Conservation (phyloP, 2,797 vertebrate species). For the Aotus griseimembra region DNA sequence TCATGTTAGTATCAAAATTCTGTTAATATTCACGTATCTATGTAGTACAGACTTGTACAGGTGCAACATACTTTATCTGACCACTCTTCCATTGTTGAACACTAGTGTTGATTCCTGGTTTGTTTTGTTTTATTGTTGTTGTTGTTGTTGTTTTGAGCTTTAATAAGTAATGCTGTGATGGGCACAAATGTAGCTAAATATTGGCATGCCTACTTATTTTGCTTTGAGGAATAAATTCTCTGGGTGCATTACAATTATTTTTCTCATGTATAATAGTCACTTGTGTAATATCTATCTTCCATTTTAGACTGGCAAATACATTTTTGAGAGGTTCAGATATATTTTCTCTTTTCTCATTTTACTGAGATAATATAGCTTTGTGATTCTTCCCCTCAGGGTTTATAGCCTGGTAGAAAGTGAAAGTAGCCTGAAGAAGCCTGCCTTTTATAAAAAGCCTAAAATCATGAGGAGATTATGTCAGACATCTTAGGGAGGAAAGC, state of each 20-base stretch:
- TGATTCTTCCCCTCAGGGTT: background rate
- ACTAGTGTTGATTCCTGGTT: background rate
- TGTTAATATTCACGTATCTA: background rate
- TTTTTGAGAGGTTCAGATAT: background rate
- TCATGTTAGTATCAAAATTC: background rate
- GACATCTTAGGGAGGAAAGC: background rate
- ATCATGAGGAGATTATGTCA: background rate
- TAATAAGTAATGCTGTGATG: background rate
- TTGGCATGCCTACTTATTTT: background rate
- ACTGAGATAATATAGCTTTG: background rate
- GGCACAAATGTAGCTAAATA: background rate
- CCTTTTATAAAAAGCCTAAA: conserved; percentile 26
- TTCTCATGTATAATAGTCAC: background rate
- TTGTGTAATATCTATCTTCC: background rate
- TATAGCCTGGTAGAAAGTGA: background rate
- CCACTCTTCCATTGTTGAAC: background rate
- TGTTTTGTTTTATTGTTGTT: background rate
- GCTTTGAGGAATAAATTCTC: background rate
- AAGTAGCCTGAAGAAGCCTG: background rate
- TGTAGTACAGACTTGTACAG: background rate
- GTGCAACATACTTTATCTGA: background rate
- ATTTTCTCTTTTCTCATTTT: background rate
- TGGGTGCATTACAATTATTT: background rate
- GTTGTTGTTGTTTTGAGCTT: background rate
- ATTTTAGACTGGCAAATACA: background rate